Base-by-base conservation (phyloP, 2,888 invertebrate genomes). In the Agapetus fuscipes region DNA sequence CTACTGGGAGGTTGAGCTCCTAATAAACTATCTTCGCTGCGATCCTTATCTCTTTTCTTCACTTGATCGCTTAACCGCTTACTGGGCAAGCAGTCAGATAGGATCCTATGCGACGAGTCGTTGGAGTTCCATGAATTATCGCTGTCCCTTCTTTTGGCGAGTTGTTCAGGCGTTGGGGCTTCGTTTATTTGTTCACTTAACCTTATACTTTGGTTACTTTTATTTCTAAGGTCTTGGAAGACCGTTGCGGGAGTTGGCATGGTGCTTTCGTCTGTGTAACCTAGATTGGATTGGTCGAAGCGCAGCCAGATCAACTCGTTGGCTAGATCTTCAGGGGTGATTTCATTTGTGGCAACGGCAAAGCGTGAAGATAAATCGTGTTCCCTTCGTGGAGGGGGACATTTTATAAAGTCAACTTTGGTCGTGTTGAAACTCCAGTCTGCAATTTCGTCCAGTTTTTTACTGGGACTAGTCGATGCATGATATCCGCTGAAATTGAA, bases 251-350 rank as follows among this genome's bases (percentile, higher is more conserved):
- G 6, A 20, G 20, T 20, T 20, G 9, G 20, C 9, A 20, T 9
- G 20, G 9, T 20, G 20, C 20, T 20, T 20, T 20, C 9, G 4
- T 20, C 9, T 20, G n/a, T n/a, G n/a, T n/a, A n/a, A n/a, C n/a
- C n/a, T n/a, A n/a, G n/a, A n/a, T n/a, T n/a, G n/a, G n/a, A n/a
- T n/a, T n/a, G n/a, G n/a, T 70, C 70, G 51, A 69, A 58, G 52
- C 62, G 54, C 2, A 70, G 56, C 66, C 67, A 67, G n/a, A 66
- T 54, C 48, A 66, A 56, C 46, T 70, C 70, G 37, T 67, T 62
- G 25, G 65, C 68, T 15, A 70, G 53, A 47, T 68, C 70, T 39
- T 66, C 64, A 0, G 67, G 55, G 1, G 70, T 70, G 48, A 70
- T 69, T 52, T 67, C 68, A 50, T 62, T 66, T 14, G 64, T 60